Percentiles rank a stretch among this genome's conserved stretches.
Evolutionary conservation across 2,797 vertebrate genomes (phyloP).

Genomic region (Etheostoma nigrum): DNA sequence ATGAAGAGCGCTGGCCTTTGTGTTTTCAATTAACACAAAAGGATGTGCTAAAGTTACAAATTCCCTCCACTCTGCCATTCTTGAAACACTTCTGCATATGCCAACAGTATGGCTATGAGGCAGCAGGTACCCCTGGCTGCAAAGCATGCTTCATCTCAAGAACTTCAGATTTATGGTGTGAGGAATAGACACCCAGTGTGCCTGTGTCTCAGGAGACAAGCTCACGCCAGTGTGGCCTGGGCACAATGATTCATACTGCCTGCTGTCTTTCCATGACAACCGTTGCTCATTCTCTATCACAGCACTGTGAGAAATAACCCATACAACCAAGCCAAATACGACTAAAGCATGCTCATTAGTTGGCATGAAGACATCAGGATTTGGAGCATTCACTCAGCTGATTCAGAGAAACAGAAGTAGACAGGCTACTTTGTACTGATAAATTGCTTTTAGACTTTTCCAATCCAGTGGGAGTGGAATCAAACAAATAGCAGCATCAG

Average conservation of each 20-base stretch:
- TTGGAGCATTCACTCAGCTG: constrained; percentile 45
- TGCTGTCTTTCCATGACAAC: constrained; percentile 63
- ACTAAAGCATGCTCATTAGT: constrained; percentile 45
- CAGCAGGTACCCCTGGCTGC: neutral
- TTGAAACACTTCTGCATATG: constrained; percentile 5
- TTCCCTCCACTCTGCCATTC: neutral
- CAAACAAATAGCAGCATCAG: constrained; percentile 49
- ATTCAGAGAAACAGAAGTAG: constrained; percentile 51
- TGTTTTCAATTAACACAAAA: constrained; percentile 12
- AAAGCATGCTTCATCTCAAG: neutral
- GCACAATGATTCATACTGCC: constrained; percentile 54
- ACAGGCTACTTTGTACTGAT: constrained; percentile 50
- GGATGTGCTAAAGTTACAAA: constrained; percentile 18
- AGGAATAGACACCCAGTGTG: constrained; percentile 8
- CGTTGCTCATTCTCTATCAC: constrained; percentile 54
- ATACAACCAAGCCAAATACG: constrained; percentile 46
- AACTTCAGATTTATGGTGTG: constrained; percentile 14
- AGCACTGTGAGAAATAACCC: constrained; percentile 48
- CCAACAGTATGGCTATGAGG: neutral
- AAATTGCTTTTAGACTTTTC: constrained; percentile 46
- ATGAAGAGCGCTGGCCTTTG: constrained; percentile 22
- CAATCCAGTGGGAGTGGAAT: constrained; percentile 42
- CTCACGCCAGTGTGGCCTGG: constrained; percentile 24
- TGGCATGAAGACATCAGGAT: constrained; percentile 54
- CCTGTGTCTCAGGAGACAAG: constrained; percentile 18